Percentiles rank a stretch among this genome's conserved stretches.
Conservation (phyloP, 2,113 vertebrate genomes). For the Dasyornis broadbenti region DNA sequence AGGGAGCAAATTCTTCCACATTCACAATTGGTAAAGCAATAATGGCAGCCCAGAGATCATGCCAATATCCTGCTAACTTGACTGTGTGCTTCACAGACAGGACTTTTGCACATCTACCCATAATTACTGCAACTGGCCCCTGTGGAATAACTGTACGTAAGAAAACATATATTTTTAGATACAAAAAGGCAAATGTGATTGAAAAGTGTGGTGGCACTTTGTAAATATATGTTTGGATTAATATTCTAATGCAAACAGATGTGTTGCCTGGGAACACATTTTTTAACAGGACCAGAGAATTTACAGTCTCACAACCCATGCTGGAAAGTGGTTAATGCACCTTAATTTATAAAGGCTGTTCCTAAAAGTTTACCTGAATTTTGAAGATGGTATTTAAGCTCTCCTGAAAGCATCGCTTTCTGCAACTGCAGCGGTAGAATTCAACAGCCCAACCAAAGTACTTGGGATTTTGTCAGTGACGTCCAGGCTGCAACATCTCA, state of each 20-base stretch:
- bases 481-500: background rate
- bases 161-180: background rate
- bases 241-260: background rate
- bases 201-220: background rate
- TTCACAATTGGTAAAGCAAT: conserved; percentile 5
- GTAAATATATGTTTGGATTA: background rate
- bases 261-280: background rate
- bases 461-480: background rate
- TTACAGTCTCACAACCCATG: background rate
- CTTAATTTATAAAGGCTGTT: background rate
- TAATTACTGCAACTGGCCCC: background rate
- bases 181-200: conserved; percentile 5
- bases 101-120: background rate
- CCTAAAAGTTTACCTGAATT: background rate
- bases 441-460: background rate
- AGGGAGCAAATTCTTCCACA: conserved; percentile 51
- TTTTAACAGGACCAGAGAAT: background rate
- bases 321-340: background rate
- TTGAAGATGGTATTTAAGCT: background rate
- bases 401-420: background rate
- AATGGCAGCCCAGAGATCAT: background rate
- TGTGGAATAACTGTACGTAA: background rate
- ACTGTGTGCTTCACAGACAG: background rate
- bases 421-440: background rate
- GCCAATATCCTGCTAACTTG: conserved; percentile 7